Percentiles rank a stretch among this genome's conserved stretches.
Conservation (phyloP, 92 coral and sea anemone species). For the Anthopleura xanthogrammica region DNA sequence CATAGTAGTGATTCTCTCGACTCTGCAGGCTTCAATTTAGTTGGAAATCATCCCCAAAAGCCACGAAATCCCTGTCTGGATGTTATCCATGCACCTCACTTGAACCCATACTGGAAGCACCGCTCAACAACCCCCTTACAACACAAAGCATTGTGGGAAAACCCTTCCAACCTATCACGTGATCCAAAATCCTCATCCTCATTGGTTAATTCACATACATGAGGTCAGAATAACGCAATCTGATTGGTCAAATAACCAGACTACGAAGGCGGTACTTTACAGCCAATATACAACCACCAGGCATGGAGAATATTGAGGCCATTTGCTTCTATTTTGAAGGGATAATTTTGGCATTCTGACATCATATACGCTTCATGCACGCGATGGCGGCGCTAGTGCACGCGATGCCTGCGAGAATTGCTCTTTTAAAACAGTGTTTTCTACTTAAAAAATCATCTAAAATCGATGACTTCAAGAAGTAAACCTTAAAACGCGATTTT, state of each 20-base stretch:
- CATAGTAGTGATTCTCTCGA: slow-evolving; percentile 59
- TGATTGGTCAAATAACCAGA: slow-evolving; percentile 62
- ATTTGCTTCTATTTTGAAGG: slow-evolving; percentile 42
- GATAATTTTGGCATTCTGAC: slow-evolving; percentile 82
- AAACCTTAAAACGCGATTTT: background rate
- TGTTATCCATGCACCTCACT: slow-evolving; percentile 60
- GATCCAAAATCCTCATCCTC: slow-evolving; percentile 2
- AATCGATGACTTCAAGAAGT: background rate
- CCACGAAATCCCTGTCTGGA: slow-evolving; percentile 18
- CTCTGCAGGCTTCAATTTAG: slow-evolving; percentile 51
- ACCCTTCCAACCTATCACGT: slow-evolving; percentile 72
- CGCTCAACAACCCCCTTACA: slow-evolving; percentile 75
- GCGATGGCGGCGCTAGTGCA: slow-evolving; percentile 48
- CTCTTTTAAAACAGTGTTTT: background rate
- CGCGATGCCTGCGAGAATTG: background rate
- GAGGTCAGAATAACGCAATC: background rate
- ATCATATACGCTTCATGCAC: slow-evolving; percentile 52
- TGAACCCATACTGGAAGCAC: slow-evolving; percentile 72
- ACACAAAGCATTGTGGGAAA: slow-evolving; percentile 87
- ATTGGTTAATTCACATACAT: slow-evolving; percentile 49
- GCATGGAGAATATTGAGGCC: slow-evolving; percentile 24
- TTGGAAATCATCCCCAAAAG: slow-evolving; percentile 65
- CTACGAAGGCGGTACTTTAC: slow-evolving; percentile 30
- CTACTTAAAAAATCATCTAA: background rate
- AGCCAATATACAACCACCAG: slow-evolving; percentile 31